Evolutionary conservation across 2,113 vertebrate species (phyloP), one percentile per base, ranked within the genome.

Genomic region (Craseonycteris thonglongyai): DNA sequence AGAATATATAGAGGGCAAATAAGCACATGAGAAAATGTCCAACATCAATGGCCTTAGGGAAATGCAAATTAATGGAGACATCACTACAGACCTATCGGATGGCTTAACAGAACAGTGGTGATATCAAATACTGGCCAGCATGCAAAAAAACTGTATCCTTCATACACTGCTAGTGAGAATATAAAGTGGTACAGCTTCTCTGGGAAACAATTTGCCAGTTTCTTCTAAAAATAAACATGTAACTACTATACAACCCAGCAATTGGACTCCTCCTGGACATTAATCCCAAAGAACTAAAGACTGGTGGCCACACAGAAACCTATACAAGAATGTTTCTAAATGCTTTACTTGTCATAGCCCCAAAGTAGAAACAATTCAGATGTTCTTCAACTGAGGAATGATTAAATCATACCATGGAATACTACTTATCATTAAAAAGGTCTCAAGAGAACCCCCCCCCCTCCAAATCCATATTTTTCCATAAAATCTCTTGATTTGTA

Each of bases 401-500:
- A 24, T 75, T 15, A 75, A 24, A 49, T 15, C 74, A 65, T 45
- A 28, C 21, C 58, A 56, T 3, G 12, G 30, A 56, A 75, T 5
- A 42, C 22, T 42, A 35, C 16, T 56, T 51, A 30, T 54, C 56
- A 84, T 2, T n/a, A 56, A 65, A 83, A 63, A 42, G 45, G 28
- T 90, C 88, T 72, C 11, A 51, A 80, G 33, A 94, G 30, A 75
- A 88, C 69, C 0, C 1, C 30, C 45, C 85, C n/a, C n/a, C n/a
- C n/a, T n/a, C n/a, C n/a, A n/a, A 81, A 69, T 75, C 16, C 47
- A 13, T n/a, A 63, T 79, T 75, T 92, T 75, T 74, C 49, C 30
- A 61, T 19, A 74, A 97, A 72, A 92, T 75, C 5, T 58, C 49
- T 78, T 92, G 28, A 87, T 90, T 83, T 86, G 11, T 80, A 89